phyloP scores from a whole-genome alignment of 2,888 invertebrate genomes.

The Volucella inanis region DNA sequence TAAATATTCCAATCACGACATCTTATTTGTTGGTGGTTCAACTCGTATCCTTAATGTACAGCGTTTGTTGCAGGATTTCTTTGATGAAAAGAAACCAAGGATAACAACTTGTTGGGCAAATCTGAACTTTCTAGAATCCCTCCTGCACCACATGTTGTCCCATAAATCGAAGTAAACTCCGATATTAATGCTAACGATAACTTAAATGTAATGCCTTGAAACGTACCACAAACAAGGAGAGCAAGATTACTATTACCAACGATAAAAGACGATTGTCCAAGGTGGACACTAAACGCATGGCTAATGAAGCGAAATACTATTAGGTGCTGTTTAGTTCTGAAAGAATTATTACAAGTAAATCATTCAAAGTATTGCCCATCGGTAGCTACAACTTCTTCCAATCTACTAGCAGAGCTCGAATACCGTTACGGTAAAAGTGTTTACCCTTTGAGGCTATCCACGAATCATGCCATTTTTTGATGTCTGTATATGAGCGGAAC shows the following conservation, averaged over 20 bases:
- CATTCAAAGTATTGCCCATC: too few species aligned
- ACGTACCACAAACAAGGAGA: conserved; percentile 95
- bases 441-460: too few species aligned
- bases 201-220: conserved; percentile 96
- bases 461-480: too few species aligned
- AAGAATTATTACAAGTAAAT: too few species aligned
- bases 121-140: conserved; percentile 98
- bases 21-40: conserved; percentile 96
- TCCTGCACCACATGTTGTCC: conserved; percentile 95
- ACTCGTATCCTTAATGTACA: conserved; percentile 99
- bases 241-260: conserved; percentile 95
- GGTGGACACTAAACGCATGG: conserved; percentile 97
- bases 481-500: too few species aligned
- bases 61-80: conserved; percentile 97
- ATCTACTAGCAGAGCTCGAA: too few species aligned
- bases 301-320: too few species aligned
- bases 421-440: too few species aligned
- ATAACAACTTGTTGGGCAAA: conserved; percentile 97
- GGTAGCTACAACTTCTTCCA: too few species aligned
- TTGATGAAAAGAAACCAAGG: conserved; percentile 98
- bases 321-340: too few species aligned
- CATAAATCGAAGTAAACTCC: conserved; percentile 94
- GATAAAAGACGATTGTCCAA: conserved; percentile 96
- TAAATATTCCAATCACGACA: conserved; percentile 94
- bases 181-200: conserved; percentile 97